Conservation (phyloP, 1,140 invertebrate species). For the Protaetia brevitarsis region DNA sequence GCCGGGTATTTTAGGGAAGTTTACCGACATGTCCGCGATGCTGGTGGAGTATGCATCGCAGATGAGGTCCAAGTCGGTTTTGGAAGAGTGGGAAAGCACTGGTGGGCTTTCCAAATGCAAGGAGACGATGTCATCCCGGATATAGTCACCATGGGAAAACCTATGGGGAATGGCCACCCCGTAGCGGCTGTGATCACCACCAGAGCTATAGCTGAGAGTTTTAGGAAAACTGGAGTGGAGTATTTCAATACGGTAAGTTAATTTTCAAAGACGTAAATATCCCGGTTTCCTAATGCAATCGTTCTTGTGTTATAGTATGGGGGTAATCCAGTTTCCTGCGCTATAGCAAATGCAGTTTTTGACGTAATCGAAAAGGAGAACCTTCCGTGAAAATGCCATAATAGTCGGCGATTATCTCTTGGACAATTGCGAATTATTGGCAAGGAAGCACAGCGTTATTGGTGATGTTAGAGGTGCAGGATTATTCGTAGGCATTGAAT, state of each 20-base stretch:
- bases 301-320: conserved; percentile 72
- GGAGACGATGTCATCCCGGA: conserved; percentile 85
- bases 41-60: conserved; percentile 69
- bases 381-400: conserved; percentile 75
- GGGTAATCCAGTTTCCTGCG: conserved; percentile 96
- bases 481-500: conserved; percentile 90
- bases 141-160: conserved; percentile 96
- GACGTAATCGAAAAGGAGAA: conserved; percentile 89
- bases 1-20: neutral
- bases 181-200: conserved; percentile 96
- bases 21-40: neutral
- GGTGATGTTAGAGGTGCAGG: conserved; percentile 88
- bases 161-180: conserved; percentile 96
- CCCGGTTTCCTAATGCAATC: conserved; percentile 56
- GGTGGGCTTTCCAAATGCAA: conserved; percentile 95
- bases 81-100: conserved; percentile 88
- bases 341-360: conserved; percentile 92
- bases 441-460: conserved; percentile 73
- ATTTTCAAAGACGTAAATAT: neutral
- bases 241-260: conserved; percentile 94
- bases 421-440: conserved; percentile 65
- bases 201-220: conserved; percentile 84
- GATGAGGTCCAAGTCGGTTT: conserved; percentile 99
- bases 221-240: conserved; percentile 88
- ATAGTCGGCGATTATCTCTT: conserved; percentile 81